A percentile compares a stretch with the other conserved stretches of the same genome.
phyloP scores from a whole-genome alignment of 1,140 invertebrate species.

The Atopsyche davidsoni region DNA sequence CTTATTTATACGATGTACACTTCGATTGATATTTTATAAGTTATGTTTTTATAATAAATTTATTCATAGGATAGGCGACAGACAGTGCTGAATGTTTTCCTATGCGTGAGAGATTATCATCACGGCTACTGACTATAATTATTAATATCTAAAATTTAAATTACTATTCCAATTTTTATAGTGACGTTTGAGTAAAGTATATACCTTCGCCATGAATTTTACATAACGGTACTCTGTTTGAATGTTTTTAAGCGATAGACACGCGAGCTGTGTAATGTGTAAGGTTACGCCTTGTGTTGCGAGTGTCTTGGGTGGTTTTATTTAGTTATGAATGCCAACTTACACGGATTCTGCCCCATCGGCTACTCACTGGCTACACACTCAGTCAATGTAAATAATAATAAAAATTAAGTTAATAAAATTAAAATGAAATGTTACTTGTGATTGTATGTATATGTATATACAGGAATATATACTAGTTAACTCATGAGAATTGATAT shows the following conservation, averaged over 20 bases:
- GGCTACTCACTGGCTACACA: constrained; percentile 28
- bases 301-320: constrained; percentile 11
- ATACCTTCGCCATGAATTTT: constrained; percentile 21
- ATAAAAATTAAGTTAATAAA: constrained; percentile 41
- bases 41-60: constrained; percentile 29
- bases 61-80: constrained; percentile 26
- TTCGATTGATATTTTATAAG: constrained; percentile 25
- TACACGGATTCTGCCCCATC: neutral
- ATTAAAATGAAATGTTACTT: constrained; percentile 35
- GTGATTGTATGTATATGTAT: constrained; percentile 46
- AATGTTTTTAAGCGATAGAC: constrained; percentile 29
- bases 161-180: constrained; percentile 26
- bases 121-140: constrained; percentile 20
- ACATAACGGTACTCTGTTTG: constrained; percentile 14
- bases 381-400: constrained; percentile 50
- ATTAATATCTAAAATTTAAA: constrained; percentile 23
- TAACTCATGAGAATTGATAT: constrained; percentile 47
- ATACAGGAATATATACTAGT: constrained; percentile 47
- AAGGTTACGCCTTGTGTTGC: constrained; percentile 11
- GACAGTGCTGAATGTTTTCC: constrained; percentile 25
- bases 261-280: constrained; percentile 10
- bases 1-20: constrained; percentile 20
- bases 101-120: constrained; percentile 24
- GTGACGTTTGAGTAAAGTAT: constrained; percentile 23
- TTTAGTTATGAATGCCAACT: constrained; percentile 7